A percentile compares a stretch with the other conserved stretches of the same genome.
Evolutionary conservation across 2,113 vertebrate genomes (phyloP).

Genomic region (Petrocephalus zakoni): DNA sequence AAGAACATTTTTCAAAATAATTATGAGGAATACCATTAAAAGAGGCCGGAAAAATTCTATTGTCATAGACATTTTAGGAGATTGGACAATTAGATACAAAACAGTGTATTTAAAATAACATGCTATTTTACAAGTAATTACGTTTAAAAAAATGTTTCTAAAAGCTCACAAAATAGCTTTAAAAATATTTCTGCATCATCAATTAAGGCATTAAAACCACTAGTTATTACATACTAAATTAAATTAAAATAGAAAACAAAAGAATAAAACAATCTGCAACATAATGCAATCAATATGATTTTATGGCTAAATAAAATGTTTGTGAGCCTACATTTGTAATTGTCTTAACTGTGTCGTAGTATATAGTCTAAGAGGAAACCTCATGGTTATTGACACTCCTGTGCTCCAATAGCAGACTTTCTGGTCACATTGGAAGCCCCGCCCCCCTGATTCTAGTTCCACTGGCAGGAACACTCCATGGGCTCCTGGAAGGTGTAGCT

Average conservation of each 20-base stretch:
- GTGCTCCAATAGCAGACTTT: slow-evolving; percentile 16
- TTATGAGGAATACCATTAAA: not conserved
- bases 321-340: not conserved
- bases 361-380: slow-evolving; percentile 3
- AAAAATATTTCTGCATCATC: slow-evolving; percentile 19
- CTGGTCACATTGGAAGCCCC: not conserved
- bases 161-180: slow-evolving; percentile 17
- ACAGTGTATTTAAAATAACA: not conserved
- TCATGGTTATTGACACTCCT: not conserved
- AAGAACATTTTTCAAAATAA: not conserved
- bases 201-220: not conserved
- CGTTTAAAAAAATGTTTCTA: slow-evolving; percentile 11
- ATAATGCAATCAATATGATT: slow-evolving; percentile 17
- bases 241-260: slow-evolving; percentile 18
- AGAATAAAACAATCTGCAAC: not conserved
- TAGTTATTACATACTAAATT: slow-evolving; percentile 10
- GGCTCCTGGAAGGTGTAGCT: slow-evolving; percentile 85
- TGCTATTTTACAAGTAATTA: slow-evolving; percentile 20
- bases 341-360: not conserved
- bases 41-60: not conserved
- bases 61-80: not conserved
- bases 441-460: slow-evolving; percentile 69
- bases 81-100: slow-evolving; percentile 19
- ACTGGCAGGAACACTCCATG: slow-evolving; percentile 88
- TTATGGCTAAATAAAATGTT: slow-evolving; percentile 16